Conservation (phyloP, 2,797 vertebrate species). For the Dallia pectoralis region DNA sequence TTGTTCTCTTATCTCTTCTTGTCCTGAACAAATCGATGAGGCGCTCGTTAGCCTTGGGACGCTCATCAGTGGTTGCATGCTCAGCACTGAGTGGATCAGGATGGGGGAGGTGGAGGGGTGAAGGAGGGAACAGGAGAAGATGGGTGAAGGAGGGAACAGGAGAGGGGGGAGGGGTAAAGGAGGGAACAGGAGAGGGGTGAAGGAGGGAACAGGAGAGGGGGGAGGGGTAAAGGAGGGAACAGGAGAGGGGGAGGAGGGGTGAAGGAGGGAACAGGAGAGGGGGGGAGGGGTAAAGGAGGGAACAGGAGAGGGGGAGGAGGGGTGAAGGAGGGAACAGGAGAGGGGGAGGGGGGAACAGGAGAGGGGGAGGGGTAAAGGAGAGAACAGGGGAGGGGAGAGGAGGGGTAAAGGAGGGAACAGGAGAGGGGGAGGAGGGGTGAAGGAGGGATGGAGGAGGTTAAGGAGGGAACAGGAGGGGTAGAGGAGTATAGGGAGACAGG, state of each 20-base stretch:
- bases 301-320: neutral
- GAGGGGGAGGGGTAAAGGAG: neutral
- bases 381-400: neutral
- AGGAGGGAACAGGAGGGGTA: too few species aligned
- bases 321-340: neutral
- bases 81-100: slow-evolving; percentile 35
- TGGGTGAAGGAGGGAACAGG: neutral
- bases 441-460: neutral
- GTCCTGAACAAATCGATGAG: slow-evolving; percentile 67
- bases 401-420: neutral
- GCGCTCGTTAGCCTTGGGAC: slow-evolving; percentile 59
- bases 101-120: neutral
- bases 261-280: neutral
- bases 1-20: slow-evolving; percentile 62
- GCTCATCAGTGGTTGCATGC: slow-evolving; percentile 46
- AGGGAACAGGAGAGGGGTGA: neutral
- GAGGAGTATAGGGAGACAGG: neutral
- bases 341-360: neutral
- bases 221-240: neutral
- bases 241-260: too few species aligned
- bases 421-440: neutral
- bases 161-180: neutral
- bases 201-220: neutral
- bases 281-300: neutral
- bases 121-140: neutral